Evolutionary conservation across 2,113 vertebrate species (phyloP).

Genomic region (Scalopus aquaticus): DNA sequence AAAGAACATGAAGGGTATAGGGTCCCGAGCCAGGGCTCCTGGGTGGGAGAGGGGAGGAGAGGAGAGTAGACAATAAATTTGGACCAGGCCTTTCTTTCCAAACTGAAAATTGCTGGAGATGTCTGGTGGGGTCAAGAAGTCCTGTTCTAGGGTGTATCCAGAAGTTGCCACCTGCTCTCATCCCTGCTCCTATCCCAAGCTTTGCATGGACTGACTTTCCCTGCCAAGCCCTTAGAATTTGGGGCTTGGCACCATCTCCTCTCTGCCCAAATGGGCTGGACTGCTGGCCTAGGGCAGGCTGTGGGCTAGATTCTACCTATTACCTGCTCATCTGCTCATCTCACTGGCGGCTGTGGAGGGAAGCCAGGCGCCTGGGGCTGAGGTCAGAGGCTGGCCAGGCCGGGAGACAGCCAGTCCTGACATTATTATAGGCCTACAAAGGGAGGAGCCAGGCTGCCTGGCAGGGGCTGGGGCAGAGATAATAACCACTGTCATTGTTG

Average conservation of each 20-base stretch:
- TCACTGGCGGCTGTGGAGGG: background rate
- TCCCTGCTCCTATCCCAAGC: background rate
- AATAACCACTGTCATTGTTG: conserved; percentile 35
- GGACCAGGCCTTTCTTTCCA: background rate
- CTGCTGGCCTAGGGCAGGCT: background rate
- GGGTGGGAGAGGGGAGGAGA: background rate
- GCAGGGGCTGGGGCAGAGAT: background rate
- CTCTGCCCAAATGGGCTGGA: conserved; percentile 6
- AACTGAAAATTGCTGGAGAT: background rate
- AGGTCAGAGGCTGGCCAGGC: background rate
- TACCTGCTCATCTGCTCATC: background rate
- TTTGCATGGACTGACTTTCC: background rate
- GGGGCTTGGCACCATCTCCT: conserved; percentile 23
- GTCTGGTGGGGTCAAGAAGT: background rate
- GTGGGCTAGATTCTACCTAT: background rate
- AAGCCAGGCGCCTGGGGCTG: background rate
- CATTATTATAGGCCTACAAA: conserved; percentile 52
- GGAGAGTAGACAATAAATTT: background rate
- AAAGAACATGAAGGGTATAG: background rate
- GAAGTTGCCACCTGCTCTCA: background rate
- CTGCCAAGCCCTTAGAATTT: conserved; percentile 9
- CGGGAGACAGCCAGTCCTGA: conserved; percentile 16
- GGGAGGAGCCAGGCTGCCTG: conserved; percentile 26
- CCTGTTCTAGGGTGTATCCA: background rate
- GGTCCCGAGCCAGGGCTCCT: background rate